phyloP scores from a whole-genome alignment of 2,888 invertebrate genomes.

The Cartodere bifasciata region DNA sequence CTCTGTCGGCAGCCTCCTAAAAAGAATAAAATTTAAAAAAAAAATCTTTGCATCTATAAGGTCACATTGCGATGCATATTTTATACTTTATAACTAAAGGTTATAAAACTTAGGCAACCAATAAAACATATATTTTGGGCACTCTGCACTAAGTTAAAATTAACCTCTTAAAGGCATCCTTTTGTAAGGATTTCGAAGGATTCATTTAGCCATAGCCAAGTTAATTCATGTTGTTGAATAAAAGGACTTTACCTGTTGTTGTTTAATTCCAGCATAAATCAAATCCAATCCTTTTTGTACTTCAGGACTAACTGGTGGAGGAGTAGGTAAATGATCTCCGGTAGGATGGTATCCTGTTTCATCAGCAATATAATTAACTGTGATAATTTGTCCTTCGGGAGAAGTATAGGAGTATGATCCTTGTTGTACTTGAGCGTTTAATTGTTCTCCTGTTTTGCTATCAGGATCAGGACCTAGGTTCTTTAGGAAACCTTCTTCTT shows the following conservation, averaged over 20 bases:
- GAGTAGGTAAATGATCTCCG: slow-evolving; percentile 73
- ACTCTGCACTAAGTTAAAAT: too few relatives aligned
- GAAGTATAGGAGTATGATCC: slow-evolving; percentile 71
- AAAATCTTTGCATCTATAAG: too few relatives aligned
- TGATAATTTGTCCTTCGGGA: slow-evolving; percentile 64
- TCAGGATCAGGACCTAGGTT: slow-evolving; percentile 37
- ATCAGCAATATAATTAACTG: slow-evolving; percentile 67
- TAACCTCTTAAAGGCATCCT: too few relatives aligned
- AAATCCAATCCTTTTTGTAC: slow-evolving; percentile 79
- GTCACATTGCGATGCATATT: too few relatives aligned
- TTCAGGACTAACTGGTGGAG: slow-evolving; percentile 71
- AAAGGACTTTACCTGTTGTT: slow-evolving; percentile 44
- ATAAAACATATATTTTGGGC: too few relatives aligned
- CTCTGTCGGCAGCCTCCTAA: slow-evolving; percentile 46
- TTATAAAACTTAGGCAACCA: too few relatives aligned
- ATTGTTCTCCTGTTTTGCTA: slow-evolving; percentile 44
- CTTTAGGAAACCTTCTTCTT: slow-evolving; percentile 67
- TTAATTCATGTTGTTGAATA: slow-evolving; percentile 6
- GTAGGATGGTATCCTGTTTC: slow-evolving; percentile 70
- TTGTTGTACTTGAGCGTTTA: slow-evolving; percentile 60
- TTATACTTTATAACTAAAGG: too few relatives aligned
- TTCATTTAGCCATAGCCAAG: neutral
- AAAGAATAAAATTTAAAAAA: slow-evolving; percentile 21
- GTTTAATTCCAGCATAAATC: slow-evolving; percentile 71
- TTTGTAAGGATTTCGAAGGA: neutral